Conservation (phyloP, 2,888 invertebrate genomes). For the Halictus quadricinctus region DNA sequence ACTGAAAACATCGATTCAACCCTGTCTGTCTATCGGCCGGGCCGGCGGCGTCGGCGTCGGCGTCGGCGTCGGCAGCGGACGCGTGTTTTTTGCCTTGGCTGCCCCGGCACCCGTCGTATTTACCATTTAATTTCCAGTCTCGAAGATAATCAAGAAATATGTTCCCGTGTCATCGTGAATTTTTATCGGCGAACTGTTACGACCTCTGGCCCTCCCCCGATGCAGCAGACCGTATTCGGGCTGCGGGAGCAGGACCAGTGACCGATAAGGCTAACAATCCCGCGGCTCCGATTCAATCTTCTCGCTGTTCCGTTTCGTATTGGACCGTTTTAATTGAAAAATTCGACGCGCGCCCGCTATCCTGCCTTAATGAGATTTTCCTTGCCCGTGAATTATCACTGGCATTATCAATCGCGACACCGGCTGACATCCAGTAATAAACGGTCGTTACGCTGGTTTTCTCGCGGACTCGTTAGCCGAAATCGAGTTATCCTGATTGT, state of each 20-base stretch:
- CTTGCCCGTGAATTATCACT: conserved; percentile 15
- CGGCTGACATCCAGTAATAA: conserved; percentile 16
- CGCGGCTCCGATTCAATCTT: conserved; percentile 32
- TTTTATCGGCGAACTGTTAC: conserved; percentile 21
- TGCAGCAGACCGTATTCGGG: neutral
- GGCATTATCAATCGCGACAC: conserved; percentile 8
- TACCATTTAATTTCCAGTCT: conserved; percentile 6
- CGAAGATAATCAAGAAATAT: conserved; percentile 39
- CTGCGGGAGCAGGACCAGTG: neutral
- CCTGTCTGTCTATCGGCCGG: neutral
- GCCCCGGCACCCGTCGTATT: conserved; percentile 11
- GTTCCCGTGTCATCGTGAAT: conserved; percentile 8
- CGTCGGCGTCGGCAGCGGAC: no score
- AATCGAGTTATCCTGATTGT: conserved; percentile 7
- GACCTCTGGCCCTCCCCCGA: neutral
- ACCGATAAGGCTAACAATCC: conserved; percentile 48
- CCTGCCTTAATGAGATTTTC: conserved; percentile 21
- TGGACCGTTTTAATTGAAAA: conserved; percentile 38
- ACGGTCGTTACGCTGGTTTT: conserved; percentile 4
- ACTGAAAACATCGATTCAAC: conserved; percentile 30
- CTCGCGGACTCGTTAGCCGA: neutral
- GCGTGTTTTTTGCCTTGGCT: neutral
- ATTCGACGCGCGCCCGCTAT: neutral
- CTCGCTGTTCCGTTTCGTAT: neutral
- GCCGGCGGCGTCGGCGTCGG: neutral